These are phyloP conservation scores for Spondyliosoma cantharus DNA, from an alignment of 2,797 vertebrate genomes.

Conservation along the genomic window DNA sequence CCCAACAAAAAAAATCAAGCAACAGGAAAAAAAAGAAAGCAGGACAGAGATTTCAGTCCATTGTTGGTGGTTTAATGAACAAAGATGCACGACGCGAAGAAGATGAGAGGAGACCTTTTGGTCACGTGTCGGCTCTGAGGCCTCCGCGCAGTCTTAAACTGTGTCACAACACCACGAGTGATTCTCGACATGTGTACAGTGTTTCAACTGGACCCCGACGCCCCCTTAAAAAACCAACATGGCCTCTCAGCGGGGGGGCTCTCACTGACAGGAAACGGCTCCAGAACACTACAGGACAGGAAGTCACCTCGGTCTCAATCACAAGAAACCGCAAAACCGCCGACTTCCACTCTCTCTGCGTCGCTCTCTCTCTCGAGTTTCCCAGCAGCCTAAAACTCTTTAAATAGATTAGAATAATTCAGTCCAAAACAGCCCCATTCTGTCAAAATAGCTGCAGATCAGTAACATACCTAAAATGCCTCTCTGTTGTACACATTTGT, in stretches of 20 bases:
- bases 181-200: conserved; percentile 72
- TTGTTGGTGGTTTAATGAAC: conserved; percentile 15
- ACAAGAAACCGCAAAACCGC: conserved; percentile 59
- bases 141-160: conserved; percentile 22
- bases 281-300: conserved; percentile 73
- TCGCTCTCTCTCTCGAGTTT: conserved; percentile 61
- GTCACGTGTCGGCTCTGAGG: conserved; percentile 25
- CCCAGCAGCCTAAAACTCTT: conserved; percentile 72
- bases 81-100: background rate
- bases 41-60: background rate
- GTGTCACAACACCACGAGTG: conserved; percentile 48
- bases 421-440: conserved; percentile 80
- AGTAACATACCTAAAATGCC: conserved; percentile 80
- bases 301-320: conserved; percentile 77
- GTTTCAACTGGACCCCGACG: conserved; percentile 70
- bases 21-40: conserved; percentile 8
- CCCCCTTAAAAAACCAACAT: conserved; percentile 67
- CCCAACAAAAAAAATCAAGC: conserved; percentile 33
- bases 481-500: conserved; percentile 79
- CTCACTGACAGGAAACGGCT: conserved; percentile 77
- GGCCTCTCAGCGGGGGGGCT: conserved; percentile 66
- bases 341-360: conserved; percentile 53
- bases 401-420: conserved; percentile 82
- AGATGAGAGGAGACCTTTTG: conserved; percentile 28
- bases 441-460: conserved; percentile 80